phyloP scores from a whole-genome alignment of 2,113 vertebrate genomes.

The Actenoides hombroni region DNA sequence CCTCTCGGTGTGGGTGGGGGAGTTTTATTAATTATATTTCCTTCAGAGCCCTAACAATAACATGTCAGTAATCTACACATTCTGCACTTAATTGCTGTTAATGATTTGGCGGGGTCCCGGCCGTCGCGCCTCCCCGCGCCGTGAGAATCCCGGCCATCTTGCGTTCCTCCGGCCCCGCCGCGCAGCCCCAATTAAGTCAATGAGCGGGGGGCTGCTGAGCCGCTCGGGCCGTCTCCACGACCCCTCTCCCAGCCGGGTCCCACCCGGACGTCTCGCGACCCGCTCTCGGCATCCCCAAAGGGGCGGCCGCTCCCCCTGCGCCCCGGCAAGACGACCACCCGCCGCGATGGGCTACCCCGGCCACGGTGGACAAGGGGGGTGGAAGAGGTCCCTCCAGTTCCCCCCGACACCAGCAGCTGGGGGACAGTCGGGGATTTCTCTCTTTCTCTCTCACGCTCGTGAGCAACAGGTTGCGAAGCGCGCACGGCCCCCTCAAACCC shows the following conservation, averaged over 20 bases:
- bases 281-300: fast-evolving
- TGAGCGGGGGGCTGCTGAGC: not conserved
- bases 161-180: not conserved
- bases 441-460: fast-evolving
- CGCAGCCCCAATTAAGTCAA: not conserved
- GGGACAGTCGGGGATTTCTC: fast-evolving
- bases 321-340: fast-evolving
- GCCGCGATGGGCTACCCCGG: fast-evolving
- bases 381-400: fast-evolving
- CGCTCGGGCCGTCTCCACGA: not conserved
- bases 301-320: fast-evolving
- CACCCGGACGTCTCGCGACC: not conserved
- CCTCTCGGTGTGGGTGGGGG: not conserved
- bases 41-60: slow-evolving; percentile 41
- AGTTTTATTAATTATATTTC: slow-evolving; percentile 62
- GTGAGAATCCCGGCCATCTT: slow-evolving; percentile 25
- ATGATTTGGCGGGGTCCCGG: slow-evolving; percentile 29
- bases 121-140: not conserved
- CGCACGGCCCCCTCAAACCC: not conserved
- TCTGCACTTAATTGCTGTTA: slow-evolving; percentile 44
- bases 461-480: not conserved
- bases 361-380: fast-evolving
- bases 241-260: not conserved
- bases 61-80: slow-evolving; percentile 12
- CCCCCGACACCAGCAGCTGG: not conserved